Percentiles rank a stretch among this genome's conserved stretches.
Conservation (phyloP, 2,113 vertebrate genomes). For the Paradoxurus hermaphroditus region DNA sequence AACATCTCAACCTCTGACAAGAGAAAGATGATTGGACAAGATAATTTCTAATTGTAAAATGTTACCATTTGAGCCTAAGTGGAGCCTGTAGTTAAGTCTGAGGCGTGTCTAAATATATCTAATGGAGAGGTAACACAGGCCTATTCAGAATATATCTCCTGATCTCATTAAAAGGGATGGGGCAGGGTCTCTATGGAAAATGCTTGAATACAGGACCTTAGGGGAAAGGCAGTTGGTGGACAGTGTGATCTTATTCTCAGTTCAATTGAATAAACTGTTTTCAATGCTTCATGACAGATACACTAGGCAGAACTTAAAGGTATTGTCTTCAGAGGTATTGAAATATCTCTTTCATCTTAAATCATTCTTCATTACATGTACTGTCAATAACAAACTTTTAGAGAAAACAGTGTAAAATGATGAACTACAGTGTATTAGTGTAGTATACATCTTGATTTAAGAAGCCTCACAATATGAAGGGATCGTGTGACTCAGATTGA, state of each 20-base stretch:
- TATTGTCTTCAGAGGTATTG: not conserved
- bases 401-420: constrained; percentile 6
- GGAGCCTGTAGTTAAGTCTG: not conserved
- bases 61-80: not conserved
- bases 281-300: not conserved
- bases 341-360: not conserved
- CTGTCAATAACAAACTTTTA: not conserved
- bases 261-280: not conserved
- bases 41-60: not conserved
- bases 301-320: not conserved
- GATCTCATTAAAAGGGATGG: not conserved
- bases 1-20: not conserved
- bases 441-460: not conserved
- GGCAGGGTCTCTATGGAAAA: not conserved
- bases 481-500: not conserved
- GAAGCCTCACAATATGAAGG: not conserved
- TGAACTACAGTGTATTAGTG: not conserved
- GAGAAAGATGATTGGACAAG: not conserved
- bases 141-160: not conserved
- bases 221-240: not conserved
- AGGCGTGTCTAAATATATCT: not conserved
- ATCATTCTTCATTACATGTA: not conserved
- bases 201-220: not conserved
- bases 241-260: not conserved
- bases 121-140: not conserved